Conservation (phyloP, 2,888 invertebrate genomes). For the Sisyra terminalis region DNA sequence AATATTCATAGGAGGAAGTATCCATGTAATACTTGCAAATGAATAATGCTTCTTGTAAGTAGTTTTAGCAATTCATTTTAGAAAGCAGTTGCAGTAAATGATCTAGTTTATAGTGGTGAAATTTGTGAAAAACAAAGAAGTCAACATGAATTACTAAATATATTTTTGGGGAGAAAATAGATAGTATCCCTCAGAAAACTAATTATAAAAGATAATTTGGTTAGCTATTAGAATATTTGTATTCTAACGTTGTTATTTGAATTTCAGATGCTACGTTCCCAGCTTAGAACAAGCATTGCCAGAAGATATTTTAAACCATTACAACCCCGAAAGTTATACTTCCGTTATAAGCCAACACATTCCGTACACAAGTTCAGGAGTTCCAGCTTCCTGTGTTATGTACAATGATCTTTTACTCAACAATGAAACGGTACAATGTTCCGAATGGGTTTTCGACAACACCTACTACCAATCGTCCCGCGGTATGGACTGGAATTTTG, state of each 20-base stretch:
- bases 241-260: not conserved
- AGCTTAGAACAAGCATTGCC: slow-evolving; percentile 31
- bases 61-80: no score
- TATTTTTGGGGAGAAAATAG: no score
- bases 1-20: no score
- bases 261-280: slow-evolving; percentile 39
- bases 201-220: no score
- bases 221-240: no score
- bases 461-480: slow-evolving; percentile 56
- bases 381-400: slow-evolving; percentile 45
- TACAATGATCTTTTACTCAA: slow-evolving; percentile 15
- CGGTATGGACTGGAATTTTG: slow-evolving; percentile 68
- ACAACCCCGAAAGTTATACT: slow-evolving; percentile 30
- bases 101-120: no score
- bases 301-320: slow-evolving; percentile 18
- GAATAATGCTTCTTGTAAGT: no score
- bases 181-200: no score
- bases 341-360: slow-evolving; percentile 32
- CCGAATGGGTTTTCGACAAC: slow-evolving; percentile 52
- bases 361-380: slow-evolving; percentile 37
- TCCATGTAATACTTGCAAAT: no score
- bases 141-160: no score
- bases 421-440: slow-evolving; percentile 27
- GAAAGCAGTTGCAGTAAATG: no score
- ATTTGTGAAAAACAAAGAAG: no score